These are phyloP conservation scores for Nomada goodeniana DNA, from an alignment of 2,888 invertebrate species.

Conservation along the genomic window DNA sequence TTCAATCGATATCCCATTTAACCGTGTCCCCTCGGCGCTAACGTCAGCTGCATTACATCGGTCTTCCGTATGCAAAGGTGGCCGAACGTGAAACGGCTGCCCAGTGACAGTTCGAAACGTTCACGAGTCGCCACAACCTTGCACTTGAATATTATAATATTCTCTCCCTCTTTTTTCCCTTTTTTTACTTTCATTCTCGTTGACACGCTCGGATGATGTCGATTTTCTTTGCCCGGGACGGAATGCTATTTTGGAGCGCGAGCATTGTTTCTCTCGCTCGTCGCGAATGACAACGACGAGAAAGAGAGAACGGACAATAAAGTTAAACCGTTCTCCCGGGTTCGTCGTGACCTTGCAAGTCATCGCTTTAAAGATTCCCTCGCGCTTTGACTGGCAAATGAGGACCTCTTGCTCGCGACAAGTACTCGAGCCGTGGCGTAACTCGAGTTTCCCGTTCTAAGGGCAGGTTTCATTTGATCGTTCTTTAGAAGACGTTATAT, in stretches of 20 bases:
- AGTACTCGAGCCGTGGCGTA: background rate
- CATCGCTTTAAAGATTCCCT: slow-evolving; percentile 42
- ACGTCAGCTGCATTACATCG: background rate
- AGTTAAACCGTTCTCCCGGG: slow-evolving; percentile 10
- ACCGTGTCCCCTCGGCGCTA: background rate
- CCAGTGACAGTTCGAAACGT: background rate
- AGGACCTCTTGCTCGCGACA: slow-evolving; percentile 21
- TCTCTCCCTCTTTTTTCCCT: background rate
- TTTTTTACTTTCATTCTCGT: slow-evolving; percentile 40
- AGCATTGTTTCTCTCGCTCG: background rate
- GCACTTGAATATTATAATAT: slow-evolving; percentile 37
- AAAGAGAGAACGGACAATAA: background rate
- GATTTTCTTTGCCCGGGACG: background rate
- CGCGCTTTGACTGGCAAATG: slow-evolving; percentile 44
- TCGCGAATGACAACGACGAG: background rate
- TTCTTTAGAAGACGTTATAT: slow-evolving; percentile 20
- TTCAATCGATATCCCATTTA: background rate
- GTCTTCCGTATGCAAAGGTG: background rate
- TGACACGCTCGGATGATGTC: background rate
- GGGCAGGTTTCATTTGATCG: slow-evolving; percentile 19
- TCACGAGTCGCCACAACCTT: slow-evolving; percentile 28
- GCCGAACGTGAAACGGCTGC: background rate
- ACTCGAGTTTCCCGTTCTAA: background rate
- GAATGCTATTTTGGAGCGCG: background rate
- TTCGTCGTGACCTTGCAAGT: slow-evolving; percentile 35